Evolutionary conservation across 30 jellyfish, hydroid and myxozoan species (phyloP).

Genomic region (Calvadosia cruxmelitensis): DNA sequence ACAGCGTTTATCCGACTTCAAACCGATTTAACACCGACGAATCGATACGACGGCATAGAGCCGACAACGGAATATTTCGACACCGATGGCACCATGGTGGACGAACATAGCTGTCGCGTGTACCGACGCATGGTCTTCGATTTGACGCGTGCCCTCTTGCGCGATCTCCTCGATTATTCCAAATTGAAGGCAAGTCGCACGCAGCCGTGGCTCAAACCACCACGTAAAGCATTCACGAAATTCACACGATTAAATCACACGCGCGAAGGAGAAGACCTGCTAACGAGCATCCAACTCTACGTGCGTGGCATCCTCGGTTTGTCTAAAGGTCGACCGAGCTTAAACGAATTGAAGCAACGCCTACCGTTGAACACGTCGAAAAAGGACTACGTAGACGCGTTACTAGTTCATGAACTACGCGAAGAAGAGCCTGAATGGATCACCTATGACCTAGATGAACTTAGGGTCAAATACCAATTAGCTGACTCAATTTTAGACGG

Average conservation of each 20-base stretch:
- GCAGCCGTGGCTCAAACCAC: slow-evolving; percentile 59
- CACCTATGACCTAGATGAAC: slow-evolving; percentile 85
- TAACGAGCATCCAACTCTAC: slow-evolving; percentile 39
- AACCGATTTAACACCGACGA: slow-evolving; percentile 10
- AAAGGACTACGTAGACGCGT: slow-evolving; percentile 93
- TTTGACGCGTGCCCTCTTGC: slow-evolving; percentile 47
- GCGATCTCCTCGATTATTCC: slow-evolving; percentile 50
- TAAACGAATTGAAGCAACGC: slow-evolving; percentile 58
- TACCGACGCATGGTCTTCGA: slow-evolving; percentile 62
- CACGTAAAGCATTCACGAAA: slow-evolving; percentile 66
- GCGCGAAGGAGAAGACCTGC: slow-evolving; percentile 39
- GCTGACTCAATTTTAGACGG: slow-evolving; percentile 80
- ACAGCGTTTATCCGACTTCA: slow-evolving; percentile 39
- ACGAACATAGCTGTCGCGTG: slow-evolving; percentile 28
- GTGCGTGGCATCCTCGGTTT: slow-evolving; percentile 64
- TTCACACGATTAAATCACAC: slow-evolving; percentile 63
- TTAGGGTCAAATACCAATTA: slow-evolving; percentile 77
- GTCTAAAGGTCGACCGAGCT: slow-evolving; percentile 75
- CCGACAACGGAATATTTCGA: slow-evolving; percentile 27
- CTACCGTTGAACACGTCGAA: slow-evolving; percentile 83
- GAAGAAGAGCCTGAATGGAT: slow-evolving; percentile 98
- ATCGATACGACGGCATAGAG: slow-evolving; percentile 12
- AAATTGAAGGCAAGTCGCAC: slow-evolving; percentile 37
- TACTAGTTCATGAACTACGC: slow-evolving; percentile 87
- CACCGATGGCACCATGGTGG: slow-evolving; percentile 6